Evolutionary conservation across 2,113 vertebrate species (phyloP).

Genomic region (Gobius niger): DNA sequence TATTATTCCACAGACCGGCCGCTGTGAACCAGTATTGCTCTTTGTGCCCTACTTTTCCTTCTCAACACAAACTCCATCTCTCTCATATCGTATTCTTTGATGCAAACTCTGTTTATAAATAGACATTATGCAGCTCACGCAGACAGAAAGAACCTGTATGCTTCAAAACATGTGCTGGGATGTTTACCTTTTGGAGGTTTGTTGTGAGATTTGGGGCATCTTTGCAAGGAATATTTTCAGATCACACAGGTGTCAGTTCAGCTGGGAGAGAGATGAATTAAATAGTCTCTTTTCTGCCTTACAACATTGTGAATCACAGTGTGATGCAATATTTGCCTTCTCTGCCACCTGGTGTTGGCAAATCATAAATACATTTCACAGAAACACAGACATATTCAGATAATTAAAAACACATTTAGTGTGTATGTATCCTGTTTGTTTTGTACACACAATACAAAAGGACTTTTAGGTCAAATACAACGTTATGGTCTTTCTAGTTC

Average conservation of each 20-base stretch:
- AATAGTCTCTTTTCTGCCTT: not conserved
- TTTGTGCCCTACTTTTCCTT: not conserved
- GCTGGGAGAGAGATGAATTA: too few species aligned
- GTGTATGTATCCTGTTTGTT: not conserved
- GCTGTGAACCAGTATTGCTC: constrained; percentile 42
- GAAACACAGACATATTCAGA: not conserved
- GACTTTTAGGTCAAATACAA: too few species aligned
- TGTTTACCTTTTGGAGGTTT: not conserved
- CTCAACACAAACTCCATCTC: not conserved
- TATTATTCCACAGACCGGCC: not conserved
- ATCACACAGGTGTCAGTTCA: too few species aligned
- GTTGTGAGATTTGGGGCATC: not conserved
- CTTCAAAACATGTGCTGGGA: not conserved
- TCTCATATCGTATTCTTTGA: not conserved
- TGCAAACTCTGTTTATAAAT: constrained; percentile 1
- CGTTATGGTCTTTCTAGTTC: too few species aligned
- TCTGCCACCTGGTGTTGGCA: constrained; percentile 4
- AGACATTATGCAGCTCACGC: not conserved
- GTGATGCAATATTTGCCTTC: not conserved
- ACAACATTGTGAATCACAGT: not conserved
- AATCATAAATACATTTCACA: not conserved
- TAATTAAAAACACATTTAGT: not conserved
- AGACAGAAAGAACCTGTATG: not conserved
- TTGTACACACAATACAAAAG: too few species aligned
- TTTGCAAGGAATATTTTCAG: not conserved